A percentile compares a stretch with the other conserved stretches of the same genome.
Evolutionary conservation across 2,888 invertebrate species (phyloP).

Genomic region (Marasmarcha lunaedactyla): DNA sequence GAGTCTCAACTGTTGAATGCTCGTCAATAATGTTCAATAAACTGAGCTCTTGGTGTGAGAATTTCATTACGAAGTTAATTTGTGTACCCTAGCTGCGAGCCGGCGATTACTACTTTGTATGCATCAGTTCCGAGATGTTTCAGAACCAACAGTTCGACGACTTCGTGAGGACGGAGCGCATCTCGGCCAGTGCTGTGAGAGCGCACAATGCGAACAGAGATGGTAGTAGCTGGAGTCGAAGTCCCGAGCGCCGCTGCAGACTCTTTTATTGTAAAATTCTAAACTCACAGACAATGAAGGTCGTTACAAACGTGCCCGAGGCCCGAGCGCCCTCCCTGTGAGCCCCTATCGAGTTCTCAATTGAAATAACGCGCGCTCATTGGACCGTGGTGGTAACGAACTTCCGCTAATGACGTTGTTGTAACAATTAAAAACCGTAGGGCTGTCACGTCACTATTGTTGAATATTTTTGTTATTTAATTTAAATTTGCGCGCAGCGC

Average conservation of each 20-base stretch:
- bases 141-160: too few species aligned
- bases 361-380: slow-evolving; percentile 38
- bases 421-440: slow-evolving; percentile 36
- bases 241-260: neutral
- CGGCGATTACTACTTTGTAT: too few species aligned
- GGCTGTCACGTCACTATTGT: slow-evolving; percentile 32
- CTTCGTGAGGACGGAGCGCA: too few species aligned
- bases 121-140: too few species aligned
- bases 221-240: too few species aligned
- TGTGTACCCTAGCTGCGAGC: too few species aligned
- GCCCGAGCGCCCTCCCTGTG: slow-evolving; percentile 30
- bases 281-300: slow-evolving; percentile 41
- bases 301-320: slow-evolving; percentile 43
- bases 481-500: slow-evolving; percentile 23
- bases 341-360: slow-evolving; percentile 26
- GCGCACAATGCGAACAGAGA: too few species aligned
- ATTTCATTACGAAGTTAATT: too few species aligned
- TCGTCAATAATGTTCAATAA: too few species aligned
- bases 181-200: too few species aligned
- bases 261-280: slow-evolving; percentile 28
- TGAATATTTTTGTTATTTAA: slow-evolving; percentile 23
- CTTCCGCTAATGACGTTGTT: slow-evolving; percentile 38
- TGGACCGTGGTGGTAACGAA: slow-evolving; percentile 38
- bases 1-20: too few species aligned
- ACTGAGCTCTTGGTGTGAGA: too few species aligned